Evolutionary conservation across 2,888 invertebrate genomes (phyloP).

Genomic region (Macroteleia sp.): DNA sequence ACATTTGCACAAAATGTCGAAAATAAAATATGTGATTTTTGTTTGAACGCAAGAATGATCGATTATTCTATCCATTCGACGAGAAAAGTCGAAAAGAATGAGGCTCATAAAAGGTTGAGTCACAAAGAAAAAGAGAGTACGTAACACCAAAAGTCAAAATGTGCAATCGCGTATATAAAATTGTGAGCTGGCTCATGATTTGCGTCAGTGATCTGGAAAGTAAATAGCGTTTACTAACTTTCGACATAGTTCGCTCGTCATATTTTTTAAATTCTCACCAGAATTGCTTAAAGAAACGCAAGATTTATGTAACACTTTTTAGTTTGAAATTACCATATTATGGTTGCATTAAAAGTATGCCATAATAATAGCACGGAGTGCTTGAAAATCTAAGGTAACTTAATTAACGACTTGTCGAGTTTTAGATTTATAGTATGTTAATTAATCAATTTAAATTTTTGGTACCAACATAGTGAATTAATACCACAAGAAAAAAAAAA

Average conservation of each 20-base stretch:
- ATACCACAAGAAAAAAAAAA: too few relatives aligned
- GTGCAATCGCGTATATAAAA: slow-evolving; percentile 53
- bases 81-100: slow-evolving; percentile 5
- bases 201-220: slow-evolving; percentile 59
- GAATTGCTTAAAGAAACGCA: too few relatives aligned
- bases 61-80: background rate
- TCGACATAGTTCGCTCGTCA: slow-evolving; percentile 56
- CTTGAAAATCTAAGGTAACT: too few relatives aligned
- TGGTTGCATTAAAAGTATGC: too few relatives aligned
- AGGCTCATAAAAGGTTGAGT: slow-evolving; percentile 17
- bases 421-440: too few relatives aligned
- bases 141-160: slow-evolving; percentile 46
- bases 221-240: slow-evolving; percentile 54
- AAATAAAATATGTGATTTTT: too few relatives aligned
- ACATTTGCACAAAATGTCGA: background rate
- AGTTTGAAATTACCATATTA: too few relatives aligned
- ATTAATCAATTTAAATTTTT: too few relatives aligned
- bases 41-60: slow-evolving; percentile 3
- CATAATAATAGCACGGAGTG: too few relatives aligned
- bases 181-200: slow-evolving; percentile 40
- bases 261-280: slow-evolving; percentile 62
- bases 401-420: too few relatives aligned
- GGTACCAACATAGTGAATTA: too few relatives aligned
- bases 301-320: too few relatives aligned
- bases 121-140: slow-evolving; percentile 36